Percentiles rank a stretch among this genome's conserved stretches.
Evolutionary conservation across 2,888 invertebrate genomes (phyloP).

Genomic region (Caenorhabditis uteleia): DNA sequence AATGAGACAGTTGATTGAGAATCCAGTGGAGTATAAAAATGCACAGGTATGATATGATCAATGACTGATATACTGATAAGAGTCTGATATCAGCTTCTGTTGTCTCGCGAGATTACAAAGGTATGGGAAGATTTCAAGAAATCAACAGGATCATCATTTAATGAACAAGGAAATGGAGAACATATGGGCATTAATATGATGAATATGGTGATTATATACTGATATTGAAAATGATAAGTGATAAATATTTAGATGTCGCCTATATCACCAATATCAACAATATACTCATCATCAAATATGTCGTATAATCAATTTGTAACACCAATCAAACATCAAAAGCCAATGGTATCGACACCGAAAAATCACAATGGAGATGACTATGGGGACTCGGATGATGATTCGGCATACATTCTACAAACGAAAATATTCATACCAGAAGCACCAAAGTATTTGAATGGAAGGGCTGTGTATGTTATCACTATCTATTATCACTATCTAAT

Average conservation of each 20-base stretch:
- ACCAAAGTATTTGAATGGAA: constrained; percentile 26
- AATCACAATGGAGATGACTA: background rate
- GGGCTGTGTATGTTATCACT: constrained; percentile 8
- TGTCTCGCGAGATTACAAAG: constrained; percentile 24
- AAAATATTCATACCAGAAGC: constrained; percentile 44
- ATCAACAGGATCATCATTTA: background rate
- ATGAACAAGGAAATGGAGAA: no score
- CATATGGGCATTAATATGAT: no score
- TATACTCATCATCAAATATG: background rate
- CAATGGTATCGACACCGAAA: no score
- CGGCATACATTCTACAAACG: constrained; percentile 15
- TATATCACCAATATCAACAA: background rate
- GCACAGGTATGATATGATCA: constrained; percentile 3
- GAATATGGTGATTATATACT: no score
- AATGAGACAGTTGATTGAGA: constrained; percentile 23
- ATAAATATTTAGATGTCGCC: no score
- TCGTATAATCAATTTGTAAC: constrained; percentile 16
- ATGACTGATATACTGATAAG: background rate
- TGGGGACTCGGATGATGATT: constrained; percentile 11
- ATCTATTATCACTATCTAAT: background rate
- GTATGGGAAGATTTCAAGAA: constrained; percentile 15
- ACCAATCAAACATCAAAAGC: constrained; percentile 11
- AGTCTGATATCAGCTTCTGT: constrained; percentile 4
- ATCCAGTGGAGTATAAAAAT: constrained; percentile 12
- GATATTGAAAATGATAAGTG: no score